Base-by-base conservation (phyloP, 2,888 invertebrate species). In the Nemurella pictetii region DNA sequence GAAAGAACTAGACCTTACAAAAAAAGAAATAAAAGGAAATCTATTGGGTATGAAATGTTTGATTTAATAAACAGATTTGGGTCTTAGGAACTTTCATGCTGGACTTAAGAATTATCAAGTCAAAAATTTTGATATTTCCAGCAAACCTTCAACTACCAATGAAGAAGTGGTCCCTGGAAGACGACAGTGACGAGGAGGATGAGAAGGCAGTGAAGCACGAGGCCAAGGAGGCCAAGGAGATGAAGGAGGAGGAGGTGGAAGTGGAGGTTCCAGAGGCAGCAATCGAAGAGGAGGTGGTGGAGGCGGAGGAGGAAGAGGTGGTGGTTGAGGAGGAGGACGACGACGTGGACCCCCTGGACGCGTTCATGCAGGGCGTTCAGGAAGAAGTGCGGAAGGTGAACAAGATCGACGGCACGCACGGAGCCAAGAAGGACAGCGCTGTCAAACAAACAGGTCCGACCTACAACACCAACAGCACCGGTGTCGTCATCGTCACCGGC, bases 161-260 rank as follows among this genome's bases (percentile, higher is more conserved):
- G 81, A 98, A 98, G 90, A 97, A 97, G 89, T 99, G 99, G 97
- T 98, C 97, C 85, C 91, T 99, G 84, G 98, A 99, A 90, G 98
- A 99, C 90, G 99, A 99, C 89, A 98, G 97, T 87, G 97, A 97
- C 87, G 98, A 98, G 89, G 97, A 97, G 90, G 96, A 94, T 92
- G 93, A 87, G 84, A 88, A 83, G 87, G 89, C 84, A 84, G 87
- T 83, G 86, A 88, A 86, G 86, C 86, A 84, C 86, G 88, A 86
- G 86, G 30, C 86, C 75, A 86, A 36, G 77, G 87, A 87, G 83
- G 89, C 88, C 82, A 89, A 90, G 87, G 90, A 90, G 81, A 87
- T 88, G 15, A 90, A 89, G 87, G 89, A 89, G 87, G 89, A 89
- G 89, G 95, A 94, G 87, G 94, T 94, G 89, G 93, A 93, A 89